Base-by-base conservation (phyloP, 2,888 invertebrate species). In the Erebia epiphron region DNA sequence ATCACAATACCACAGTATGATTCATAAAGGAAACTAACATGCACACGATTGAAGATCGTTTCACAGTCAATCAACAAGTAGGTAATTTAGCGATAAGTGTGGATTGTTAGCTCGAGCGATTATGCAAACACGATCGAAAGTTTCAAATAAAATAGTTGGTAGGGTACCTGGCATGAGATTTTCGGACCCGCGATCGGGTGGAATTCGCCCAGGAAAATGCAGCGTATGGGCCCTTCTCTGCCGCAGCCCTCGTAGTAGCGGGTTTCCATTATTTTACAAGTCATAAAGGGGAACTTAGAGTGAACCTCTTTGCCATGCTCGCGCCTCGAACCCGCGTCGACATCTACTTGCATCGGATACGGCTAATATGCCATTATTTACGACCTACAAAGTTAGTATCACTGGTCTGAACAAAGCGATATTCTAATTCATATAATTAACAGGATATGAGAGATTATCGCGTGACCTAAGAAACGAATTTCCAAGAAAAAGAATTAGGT, bases 131-230 rank as follows among this genome's bases (percentile, higher is more conserved):
- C 16, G 54, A 18, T 18, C 3, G 10, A 54, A 16, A 9, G 10
- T 54, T 54, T 7, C n/a, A n/a, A 18, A 50, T n/a, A 16, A 9
- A 8, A 52, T 2, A 7, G 52, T 10, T 16, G 10, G 13, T 16
- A 9, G 2, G 61, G 46, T 83, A 97, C 97, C 94, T 97, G 97
- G 82, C 97, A 97, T 66, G 96, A 95, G 82, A 97, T 97, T 91
- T 97, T 97, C 7, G 97, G 97, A 2, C 97, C 97, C 13, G 96
- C 97, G 10, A 96, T 95, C 2, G 96, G 95, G 84, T 96, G 96
- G 80, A 96, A 96, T 81, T 96, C 95, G 71, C 97, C 96, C 52
- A 97, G 94, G 84, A 97, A 97, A 86, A 97, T 97, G 80, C 97
- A 97, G 67, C 96, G 94, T 75, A 97, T 97, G 9, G 96, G 95